Evolutionary conservation across 2,888 invertebrate species (phyloP).

Genomic region (Tinea semifulvella): DNA sequence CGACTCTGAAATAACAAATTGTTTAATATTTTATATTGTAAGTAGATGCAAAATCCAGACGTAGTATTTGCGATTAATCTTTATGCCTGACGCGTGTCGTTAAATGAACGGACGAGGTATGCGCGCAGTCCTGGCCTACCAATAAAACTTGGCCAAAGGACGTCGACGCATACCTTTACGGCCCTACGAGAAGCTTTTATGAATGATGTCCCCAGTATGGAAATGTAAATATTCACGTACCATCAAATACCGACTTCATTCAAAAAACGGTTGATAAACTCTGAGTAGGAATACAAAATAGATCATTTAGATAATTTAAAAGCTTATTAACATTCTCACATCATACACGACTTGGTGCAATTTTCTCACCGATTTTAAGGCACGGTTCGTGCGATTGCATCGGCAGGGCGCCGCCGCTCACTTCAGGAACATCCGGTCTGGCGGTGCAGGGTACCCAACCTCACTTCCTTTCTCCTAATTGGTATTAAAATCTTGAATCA

Average conservation of each 20-base stretch:
- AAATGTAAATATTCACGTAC: neutral
- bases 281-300: neutral
- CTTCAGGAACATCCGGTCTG: slow-evolving; percentile 38
- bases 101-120: slow-evolving; percentile 61
- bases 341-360: slow-evolving; percentile 26
- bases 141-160: slow-evolving; percentile 43
- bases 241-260: neutral
- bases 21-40: neutral
- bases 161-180: slow-evolving; percentile 27
- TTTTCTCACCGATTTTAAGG: slow-evolving; percentile 41
- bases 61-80: slow-evolving; percentile 46
- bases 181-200: slow-evolving; percentile 21
- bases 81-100: slow-evolving; percentile 59
- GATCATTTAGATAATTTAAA: neutral
- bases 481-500: neutral
- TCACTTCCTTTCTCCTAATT: slow-evolving; percentile 55
- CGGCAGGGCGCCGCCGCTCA: slow-evolving; percentile 38
- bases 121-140: slow-evolving; percentile 38
- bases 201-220: slow-evolving; percentile 23
- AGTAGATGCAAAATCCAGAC: slow-evolving; percentile 23
- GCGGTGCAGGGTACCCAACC: slow-evolving; percentile 20
- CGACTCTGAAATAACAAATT: no score
- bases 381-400: slow-evolving; percentile 41
- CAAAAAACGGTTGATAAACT: neutral
- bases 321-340: slow-evolving; percentile 9